Percentiles rank a stretch among this genome's conserved stretches.
phyloP scores from a whole-genome alignment of 2,113 vertebrate species.

The Tiliqua scincoides region DNA sequence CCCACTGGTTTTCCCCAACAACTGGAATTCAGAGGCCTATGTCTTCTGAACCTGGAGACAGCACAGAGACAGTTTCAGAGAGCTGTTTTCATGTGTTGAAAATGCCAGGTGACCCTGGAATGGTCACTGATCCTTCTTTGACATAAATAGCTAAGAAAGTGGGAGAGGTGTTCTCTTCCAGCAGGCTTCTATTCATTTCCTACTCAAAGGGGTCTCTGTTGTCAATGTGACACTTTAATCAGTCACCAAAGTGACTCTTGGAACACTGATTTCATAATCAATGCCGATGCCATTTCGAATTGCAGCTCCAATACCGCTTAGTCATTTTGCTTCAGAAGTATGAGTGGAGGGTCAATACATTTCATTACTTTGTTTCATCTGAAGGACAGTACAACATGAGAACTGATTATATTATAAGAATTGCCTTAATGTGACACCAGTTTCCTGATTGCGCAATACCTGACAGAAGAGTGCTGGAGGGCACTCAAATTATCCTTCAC shows the following conservation, averaged over 20 bases:
- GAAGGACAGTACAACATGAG: constrained; percentile 72
- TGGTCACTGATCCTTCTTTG: not conserved
- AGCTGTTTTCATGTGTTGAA: not conserved
- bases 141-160: not conserved
- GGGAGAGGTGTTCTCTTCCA: constrained; percentile 68
- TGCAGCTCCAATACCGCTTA: constrained; percentile 56
- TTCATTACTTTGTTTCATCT: constrained; percentile 83
- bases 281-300: constrained; percentile 77
- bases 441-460: constrained; percentile 71
- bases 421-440: constrained; percentile 75
- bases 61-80: not conserved
- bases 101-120: not conserved
- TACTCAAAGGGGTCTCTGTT: constrained; percentile 77
- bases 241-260: constrained; percentile 73
- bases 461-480: constrained; percentile 64
- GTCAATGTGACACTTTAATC: constrained; percentile 82
- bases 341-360: constrained; percentile 77
- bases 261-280: constrained; percentile 75
- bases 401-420: constrained; percentile 77
- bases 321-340: constrained; percentile 76
- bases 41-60: too few relatives aligned
- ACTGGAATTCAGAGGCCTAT: too few relatives aligned
- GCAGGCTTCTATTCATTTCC: constrained; percentile 79
- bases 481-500: constrained; percentile 73
- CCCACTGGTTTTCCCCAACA: too few relatives aligned